A percentile compares a stretch with the other conserved stretches of the same genome.
Conservation (phyloP, 2,888 invertebrate species). For the Apantesis nais region DNA sequence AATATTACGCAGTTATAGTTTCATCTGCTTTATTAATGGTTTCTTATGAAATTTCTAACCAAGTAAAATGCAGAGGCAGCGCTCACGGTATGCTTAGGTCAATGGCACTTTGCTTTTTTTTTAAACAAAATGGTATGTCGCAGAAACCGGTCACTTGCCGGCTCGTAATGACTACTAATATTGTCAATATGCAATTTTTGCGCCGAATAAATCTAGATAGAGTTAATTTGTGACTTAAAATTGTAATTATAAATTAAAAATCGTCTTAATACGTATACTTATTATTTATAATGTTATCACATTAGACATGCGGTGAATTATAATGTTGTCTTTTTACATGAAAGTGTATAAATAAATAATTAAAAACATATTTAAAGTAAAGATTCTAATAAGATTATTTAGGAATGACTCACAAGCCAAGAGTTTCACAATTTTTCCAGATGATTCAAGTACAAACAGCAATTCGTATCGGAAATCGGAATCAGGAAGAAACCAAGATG, state of each 20-base stretch:
- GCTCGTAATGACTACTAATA: not conserved
- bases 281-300: not conserved
- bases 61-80: not conserved
- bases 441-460: slow-evolving; percentile 5
- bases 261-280: too few relatives aligned
- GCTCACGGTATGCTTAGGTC: not conserved
- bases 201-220: not conserved
- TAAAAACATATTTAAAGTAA: not conserved
- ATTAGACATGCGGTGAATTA: not conserved
- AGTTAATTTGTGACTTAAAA: not conserved
- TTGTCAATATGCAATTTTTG: not conserved
- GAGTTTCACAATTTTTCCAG: not conserved
- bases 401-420: not conserved
- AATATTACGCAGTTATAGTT: not conserved
- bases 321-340: not conserved
- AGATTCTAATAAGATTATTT: not conserved
- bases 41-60: not conserved
- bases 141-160: not conserved
- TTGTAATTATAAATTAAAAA: not conserved
- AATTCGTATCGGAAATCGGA: not conserved
- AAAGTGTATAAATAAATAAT: not conserved
- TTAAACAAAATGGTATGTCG: slow-evolving; percentile 2
- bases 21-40: not conserved
- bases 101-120: not conserved
- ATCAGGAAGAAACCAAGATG: not conserved